A percentile compares a stretch with the other conserved stretches of the same genome.
phyloP scores from a whole-genome alignment of 2,113 vertebrate genomes.

The Macrotus californicus region DNA sequence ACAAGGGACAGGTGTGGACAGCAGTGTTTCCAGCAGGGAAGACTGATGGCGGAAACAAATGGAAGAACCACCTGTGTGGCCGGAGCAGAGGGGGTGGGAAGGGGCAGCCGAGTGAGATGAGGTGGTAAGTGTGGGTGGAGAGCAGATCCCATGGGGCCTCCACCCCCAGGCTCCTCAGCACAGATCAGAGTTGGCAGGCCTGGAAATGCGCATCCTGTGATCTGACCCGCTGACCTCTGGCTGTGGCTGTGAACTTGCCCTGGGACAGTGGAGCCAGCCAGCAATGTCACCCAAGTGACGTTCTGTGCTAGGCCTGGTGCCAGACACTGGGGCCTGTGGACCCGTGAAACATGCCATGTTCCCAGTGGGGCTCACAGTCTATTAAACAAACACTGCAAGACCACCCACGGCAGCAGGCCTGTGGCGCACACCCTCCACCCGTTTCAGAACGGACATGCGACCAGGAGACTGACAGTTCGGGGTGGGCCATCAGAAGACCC shows the following conservation, averaged over 20 bases:
- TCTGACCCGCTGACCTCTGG: not conserved
- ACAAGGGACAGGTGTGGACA: accelerated
- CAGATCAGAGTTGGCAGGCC: not conserved
- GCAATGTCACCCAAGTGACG: not conserved
- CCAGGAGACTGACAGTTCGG: accelerated
- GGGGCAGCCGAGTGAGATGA: accelerated
- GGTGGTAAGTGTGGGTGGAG: accelerated
- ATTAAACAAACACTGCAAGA: not conserved
- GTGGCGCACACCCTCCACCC: not conserved
- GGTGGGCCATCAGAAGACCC: accelerated
- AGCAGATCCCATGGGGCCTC: not conserved
- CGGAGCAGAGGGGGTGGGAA: accelerated
- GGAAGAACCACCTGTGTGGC: not conserved
- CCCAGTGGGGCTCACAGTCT: not conserved
- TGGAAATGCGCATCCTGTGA: not conserved
- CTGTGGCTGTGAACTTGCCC: not conserved
- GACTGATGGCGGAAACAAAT: accelerated
- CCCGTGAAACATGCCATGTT: not conserved
- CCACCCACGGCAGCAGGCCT: accelerated
- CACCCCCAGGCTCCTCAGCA: not conserved
- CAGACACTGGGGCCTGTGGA: not conserved
- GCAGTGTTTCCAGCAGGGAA: accelerated
- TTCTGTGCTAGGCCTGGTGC: not conserved
- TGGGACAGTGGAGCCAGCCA: not conserved
- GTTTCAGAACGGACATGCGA: accelerated